These are phyloP conservation scores for Machaerirhynchus nigripectus DNA, from an alignment of 2,113 vertebrate species.

Conservation along the genomic window DNA sequence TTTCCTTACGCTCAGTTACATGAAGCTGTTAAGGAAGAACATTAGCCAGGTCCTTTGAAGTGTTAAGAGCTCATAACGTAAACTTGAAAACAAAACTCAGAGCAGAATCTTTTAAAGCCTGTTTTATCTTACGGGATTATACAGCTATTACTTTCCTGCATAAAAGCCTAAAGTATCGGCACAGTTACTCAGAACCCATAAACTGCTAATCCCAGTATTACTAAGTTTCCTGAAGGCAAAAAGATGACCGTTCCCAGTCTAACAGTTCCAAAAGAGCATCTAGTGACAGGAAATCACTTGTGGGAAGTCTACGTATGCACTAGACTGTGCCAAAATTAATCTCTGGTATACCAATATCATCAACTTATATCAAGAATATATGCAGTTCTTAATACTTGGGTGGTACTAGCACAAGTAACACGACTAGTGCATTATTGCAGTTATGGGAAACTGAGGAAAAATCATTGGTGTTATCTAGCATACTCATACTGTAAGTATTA, in stretches of 20 bases:
- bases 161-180: neutral
- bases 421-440: neutral
- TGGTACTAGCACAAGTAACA: neutral
- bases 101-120: neutral
- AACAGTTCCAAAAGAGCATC: slow-evolving; percentile 28
- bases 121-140: neutral
- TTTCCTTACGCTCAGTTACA: neutral
- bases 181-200: neutral
- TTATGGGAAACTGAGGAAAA: neutral
- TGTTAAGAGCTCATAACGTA: slow-evolving; percentile 2
- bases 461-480: neutral
- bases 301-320: neutral
- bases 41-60: neutral
- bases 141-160: neutral
- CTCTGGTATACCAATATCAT: neutral
- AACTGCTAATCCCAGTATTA: slow-evolving; percentile 40
- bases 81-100: slow-evolving; percentile 29
- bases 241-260: neutral
- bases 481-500: neutral
- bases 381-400: neutral
- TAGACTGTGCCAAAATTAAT: neutral
- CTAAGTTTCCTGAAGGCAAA: slow-evolving; percentile 32
- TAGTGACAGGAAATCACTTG: slow-evolving; percentile 35
- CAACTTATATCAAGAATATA: neutral
- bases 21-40: neutral